Percentiles rank a stretch among this genome's conserved stretches.
phyloP scores from a whole-genome alignment of 1,140 invertebrate genomes.

The Nasonia longicornis region DNA sequence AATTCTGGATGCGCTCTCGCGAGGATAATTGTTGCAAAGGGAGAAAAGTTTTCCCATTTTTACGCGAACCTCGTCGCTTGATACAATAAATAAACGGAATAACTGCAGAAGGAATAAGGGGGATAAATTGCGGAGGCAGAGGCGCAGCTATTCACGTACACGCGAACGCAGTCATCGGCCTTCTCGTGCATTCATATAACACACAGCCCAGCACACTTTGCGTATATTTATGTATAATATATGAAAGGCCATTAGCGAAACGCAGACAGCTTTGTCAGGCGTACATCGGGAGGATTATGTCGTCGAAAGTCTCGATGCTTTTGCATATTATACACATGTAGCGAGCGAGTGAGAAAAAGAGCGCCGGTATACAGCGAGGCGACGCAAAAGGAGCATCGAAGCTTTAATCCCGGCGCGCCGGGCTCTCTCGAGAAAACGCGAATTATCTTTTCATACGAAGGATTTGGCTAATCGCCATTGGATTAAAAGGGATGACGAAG shows the following conservation, averaged over 20 bases:
- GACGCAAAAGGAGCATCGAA: background rate
- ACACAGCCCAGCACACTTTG: conserved; percentile 14
- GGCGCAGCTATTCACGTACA: background rate
- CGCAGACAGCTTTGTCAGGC: conserved; percentile 55
- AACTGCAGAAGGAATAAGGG: background rate
- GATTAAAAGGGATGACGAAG: conserved; percentile 12
- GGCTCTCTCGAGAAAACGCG: conserved; percentile 2
- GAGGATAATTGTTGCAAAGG: background rate
- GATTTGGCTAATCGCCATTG: conserved; percentile 19
- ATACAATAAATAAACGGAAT: too few relatives aligned
- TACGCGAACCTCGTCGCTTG: too few relatives aligned
- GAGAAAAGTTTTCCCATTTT: background rate
- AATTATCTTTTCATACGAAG: conserved; percentile 18
- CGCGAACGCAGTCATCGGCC: conserved; percentile 11
- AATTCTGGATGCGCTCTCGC: background rate
- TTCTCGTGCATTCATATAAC: too few relatives aligned
- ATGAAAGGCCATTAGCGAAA: conserved; percentile 56
- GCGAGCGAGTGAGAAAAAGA: background rate
- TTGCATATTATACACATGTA: conserved; percentile 16
- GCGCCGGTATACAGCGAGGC: background rate
- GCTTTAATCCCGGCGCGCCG: conserved; percentile 6
- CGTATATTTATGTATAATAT: conserved; percentile 35
- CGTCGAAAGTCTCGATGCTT: conserved; percentile 50
- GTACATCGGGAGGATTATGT: conserved; percentile 50
- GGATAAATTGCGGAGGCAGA: background rate